A percentile compares a stretch with the other conserved stretches of the same genome.
These are phyloP conservation scores for Leptinotarsa peninsularis DNA, from an alignment of 2,888 invertebrate species.

Conservation along the genomic window DNA sequence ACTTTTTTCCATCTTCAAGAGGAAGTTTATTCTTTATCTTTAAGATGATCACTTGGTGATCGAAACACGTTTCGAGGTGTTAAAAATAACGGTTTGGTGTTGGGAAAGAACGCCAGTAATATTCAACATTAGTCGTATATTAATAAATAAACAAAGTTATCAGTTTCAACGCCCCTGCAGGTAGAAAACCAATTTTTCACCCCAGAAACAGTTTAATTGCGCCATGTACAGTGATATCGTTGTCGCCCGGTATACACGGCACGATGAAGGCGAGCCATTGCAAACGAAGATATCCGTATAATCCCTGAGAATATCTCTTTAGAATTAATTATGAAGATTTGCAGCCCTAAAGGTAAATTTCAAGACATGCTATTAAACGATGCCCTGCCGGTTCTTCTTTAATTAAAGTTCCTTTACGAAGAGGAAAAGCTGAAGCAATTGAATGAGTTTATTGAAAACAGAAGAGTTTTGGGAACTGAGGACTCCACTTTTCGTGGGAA, in stretches of 20 bases:
- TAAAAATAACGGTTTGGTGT: too few species aligned
- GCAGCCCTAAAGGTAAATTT: not conserved
- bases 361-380: not conserved
- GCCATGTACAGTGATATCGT: not conserved
- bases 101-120: too few species aligned
- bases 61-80: too few species aligned
- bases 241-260: not conserved
- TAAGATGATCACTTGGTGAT: too few species aligned
- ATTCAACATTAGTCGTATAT: too few species aligned
- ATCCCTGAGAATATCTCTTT: not conserved
- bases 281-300: not conserved
- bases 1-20: too few species aligned
- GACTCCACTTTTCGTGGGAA: not conserved
- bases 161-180: too few species aligned
- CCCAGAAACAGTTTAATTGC: too few species aligned
- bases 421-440: not conserved
- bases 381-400: not conserved
- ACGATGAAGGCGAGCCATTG: not conserved
- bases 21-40: too few species aligned
- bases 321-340: not conserved
- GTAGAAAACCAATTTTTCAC: too few species aligned
- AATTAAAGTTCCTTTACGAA: constrained; percentile 2
- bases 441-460: not conserved
- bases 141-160: too few species aligned
- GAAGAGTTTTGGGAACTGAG: not conserved